Evolutionary conservation across 2,113 vertebrate species (phyloP).

Genomic region (Lepus europaeus): DNA sequence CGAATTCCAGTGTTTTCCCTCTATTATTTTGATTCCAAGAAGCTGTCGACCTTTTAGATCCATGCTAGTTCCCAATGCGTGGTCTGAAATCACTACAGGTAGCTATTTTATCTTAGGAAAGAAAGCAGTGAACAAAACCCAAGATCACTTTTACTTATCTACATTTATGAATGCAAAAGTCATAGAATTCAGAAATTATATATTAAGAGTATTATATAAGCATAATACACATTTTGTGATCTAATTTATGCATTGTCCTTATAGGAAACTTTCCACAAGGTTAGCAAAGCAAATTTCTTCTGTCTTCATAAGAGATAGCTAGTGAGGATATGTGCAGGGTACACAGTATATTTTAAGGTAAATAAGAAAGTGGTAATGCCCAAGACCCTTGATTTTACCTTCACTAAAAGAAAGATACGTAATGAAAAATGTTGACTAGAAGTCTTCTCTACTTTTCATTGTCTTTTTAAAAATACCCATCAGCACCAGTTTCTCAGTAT

Average conservation of each 20-base stretch:
- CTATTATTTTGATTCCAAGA: conserved; percentile 61
- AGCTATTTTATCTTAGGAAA: background rate
- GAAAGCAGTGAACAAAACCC: background rate
- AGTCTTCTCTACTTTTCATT: conserved; percentile 32
- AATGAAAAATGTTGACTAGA: background rate
- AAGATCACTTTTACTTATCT: background rate
- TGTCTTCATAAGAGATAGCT: too few species aligned
- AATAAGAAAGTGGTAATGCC: too few species aligned
- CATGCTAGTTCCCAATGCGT: background rate
- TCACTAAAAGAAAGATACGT: conserved; percentile 5
- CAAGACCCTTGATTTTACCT: conserved; percentile 47
- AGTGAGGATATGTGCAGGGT: too few species aligned
- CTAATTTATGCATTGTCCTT: too few species aligned
- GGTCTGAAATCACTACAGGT: background rate
- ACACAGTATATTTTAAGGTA: too few species aligned
- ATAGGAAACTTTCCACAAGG: too few species aligned
- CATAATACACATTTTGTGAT: too few species aligned
- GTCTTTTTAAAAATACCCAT: conserved; percentile 48
- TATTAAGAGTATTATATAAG: too few species aligned
- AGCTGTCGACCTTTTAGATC: conserved; percentile 43
- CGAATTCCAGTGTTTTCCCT: conserved; percentile 54
- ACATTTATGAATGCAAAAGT: too few species aligned
- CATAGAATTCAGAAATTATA: too few species aligned
- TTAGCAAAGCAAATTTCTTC: too few species aligned
- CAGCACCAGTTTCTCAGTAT: background rate